A percentile compares a stretch with the other conserved stretches of the same genome.
phyloP scores from a whole-genome alignment of 1,140 invertebrate genomes.

The Colletes latitarsis region DNA sequence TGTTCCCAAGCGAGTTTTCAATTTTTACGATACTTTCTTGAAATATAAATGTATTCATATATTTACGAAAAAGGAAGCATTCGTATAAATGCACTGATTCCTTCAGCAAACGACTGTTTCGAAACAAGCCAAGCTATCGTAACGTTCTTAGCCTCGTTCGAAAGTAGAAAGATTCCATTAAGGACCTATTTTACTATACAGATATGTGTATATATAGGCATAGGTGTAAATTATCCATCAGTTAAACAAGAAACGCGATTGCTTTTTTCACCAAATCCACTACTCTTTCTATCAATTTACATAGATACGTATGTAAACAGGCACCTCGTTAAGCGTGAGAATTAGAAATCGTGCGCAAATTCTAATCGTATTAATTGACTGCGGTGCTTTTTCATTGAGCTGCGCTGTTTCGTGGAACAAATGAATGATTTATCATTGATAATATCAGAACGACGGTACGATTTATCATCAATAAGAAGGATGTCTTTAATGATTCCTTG shows the following conservation, averaged over 20 bases:
- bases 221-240: not conserved
- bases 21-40: no score
- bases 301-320: conserved; percentile 8
- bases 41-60: no score
- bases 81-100: no score
- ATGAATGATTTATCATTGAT: conserved; percentile 36
- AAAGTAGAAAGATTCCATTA: not conserved
- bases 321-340: conserved; percentile 12
- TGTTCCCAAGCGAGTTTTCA: no score
- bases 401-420: not conserved
- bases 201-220: not conserved
- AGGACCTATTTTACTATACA: no score
- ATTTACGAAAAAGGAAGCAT: no score
- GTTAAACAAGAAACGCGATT: not conserved
- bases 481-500: not conserved
- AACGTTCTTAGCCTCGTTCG: no score
- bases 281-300: conserved; percentile 12
- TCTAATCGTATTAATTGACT: conserved; percentile 22
- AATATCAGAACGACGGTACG: not conserved
- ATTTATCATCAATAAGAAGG: conserved; percentile 18
- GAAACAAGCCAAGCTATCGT: no score
- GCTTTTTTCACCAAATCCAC: not conserved
- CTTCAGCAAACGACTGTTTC: no score
- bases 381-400: not conserved
- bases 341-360: conserved; percentile 6